Evolutionary conservation across 2,888 invertebrate species (phyloP), one percentile per base, ranked within the genome.

Genomic region (Holacanthella duospinosa): DNA sequence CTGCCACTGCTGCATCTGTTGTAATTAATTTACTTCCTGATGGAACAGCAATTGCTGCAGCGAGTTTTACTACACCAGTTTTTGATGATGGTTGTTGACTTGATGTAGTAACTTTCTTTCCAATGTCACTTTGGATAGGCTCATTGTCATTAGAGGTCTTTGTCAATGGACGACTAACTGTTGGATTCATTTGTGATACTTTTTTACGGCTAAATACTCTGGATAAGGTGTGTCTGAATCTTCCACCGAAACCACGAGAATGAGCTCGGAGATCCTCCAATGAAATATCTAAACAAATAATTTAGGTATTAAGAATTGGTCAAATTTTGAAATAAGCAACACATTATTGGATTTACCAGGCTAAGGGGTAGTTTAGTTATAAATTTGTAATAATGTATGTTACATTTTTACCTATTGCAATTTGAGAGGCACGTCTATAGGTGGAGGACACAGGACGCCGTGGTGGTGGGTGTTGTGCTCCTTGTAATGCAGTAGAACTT

Each of bases 371-470:
- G n/a, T n/a, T n/a, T n/a, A n/a, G n/a, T n/a, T n/a, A n/a, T n/a
- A n/a, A n/a, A n/a, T n/a, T 21, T 59, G 25, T 19, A 28, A 29
- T 43, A 59, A 43, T 56, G 27, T 25, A 26, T 57, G 55, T 55
- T 59, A 36, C 36, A 48, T 48, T 48, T 48, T 64, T 62, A 74
- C 74, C 73, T 28, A 72, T 69, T 55, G 70, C 71, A 9, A 74
- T 67, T 63, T 74, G 74, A 26, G 73, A 73, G 25, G 71, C 74
- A 60, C 73, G 60, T 55, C 73, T 60, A 60, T 73, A 74, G 0
- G 73, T 71, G 25, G 70, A 67, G 24, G 64, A 59, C 1, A 61
- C 61, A 21, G 66, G 59, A n/a, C 63, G 58, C 16, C 36, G 36
- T 9, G 36, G 36, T 36, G 36, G 36, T n/a, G n/a, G n/a, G n/a